Evolutionary conservation across 2,888 invertebrate genomes (phyloP).

Genomic region (Tetanocera ferruginea): DNA sequence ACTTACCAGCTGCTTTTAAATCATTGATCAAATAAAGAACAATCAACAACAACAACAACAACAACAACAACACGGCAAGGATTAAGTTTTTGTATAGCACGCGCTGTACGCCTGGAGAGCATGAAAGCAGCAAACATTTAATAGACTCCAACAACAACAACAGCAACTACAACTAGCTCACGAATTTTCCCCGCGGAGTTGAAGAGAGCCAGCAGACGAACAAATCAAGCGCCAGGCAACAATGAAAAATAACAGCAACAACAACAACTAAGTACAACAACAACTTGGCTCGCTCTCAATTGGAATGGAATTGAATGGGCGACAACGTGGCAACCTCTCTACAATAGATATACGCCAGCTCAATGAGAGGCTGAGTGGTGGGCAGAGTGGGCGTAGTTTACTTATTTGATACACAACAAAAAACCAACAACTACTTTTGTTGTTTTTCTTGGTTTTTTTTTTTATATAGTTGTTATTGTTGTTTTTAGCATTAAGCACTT

Average conservation of each 20-base stretch:
- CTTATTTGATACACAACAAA: constrained; percentile 17
- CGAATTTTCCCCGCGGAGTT: too few species aligned
- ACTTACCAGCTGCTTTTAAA: neutral
- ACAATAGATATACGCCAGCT: constrained; percentile 23
- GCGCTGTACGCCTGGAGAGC: constrained; percentile 29
- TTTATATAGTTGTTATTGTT: constrained; percentile 14
- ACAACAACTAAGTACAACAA: constrained; percentile 27
- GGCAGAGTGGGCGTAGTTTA: constrained; percentile 53
- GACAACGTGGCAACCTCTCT: constrained; percentile 32
- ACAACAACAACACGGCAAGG: neutral
- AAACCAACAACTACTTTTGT: constrained; percentile 24
- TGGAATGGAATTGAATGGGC: constrained; percentile 46
- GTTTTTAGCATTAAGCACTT: constrained; percentile 9
- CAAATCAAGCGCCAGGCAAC: neutral
- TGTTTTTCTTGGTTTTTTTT: neutral
- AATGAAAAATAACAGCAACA: constrained; percentile 38
- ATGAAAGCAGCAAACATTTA: neutral
- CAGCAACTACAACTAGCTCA: neutral
- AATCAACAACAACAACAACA: constrained; percentile 13
- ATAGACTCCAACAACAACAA: neutral
- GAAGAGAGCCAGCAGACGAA: constrained; percentile 30
- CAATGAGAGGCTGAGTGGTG: constrained; percentile 47
- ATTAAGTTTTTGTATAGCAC: constrained; percentile 22
- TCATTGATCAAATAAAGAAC: constrained; percentile 4
- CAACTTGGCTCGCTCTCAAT: constrained; percentile 12